A percentile compares a stretch with the other conserved stretches of the same genome.
phyloP scores from a whole-genome alignment of 2,797 vertebrate genomes.

The Pseudochirops corinnae region DNA sequence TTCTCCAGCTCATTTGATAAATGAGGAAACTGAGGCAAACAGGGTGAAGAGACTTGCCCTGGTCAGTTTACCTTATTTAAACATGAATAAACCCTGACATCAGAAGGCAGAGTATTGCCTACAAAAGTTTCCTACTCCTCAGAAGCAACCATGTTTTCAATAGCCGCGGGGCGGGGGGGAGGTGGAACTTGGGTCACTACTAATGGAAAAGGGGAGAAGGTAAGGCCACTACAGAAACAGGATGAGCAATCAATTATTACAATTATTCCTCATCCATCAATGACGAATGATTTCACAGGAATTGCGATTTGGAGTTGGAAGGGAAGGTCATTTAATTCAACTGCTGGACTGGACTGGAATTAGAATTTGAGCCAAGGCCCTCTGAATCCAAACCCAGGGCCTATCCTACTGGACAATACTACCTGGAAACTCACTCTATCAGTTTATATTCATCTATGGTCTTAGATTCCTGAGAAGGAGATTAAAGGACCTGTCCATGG shows the following conservation, averaged over 20 bases:
- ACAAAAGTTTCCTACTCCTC: too few relatives aligned
- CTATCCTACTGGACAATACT: background rate
- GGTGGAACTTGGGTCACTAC: background rate
- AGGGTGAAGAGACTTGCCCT: too few relatives aligned
- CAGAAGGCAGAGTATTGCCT: too few relatives aligned
- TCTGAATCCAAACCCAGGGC: background rate
- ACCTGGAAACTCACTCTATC: background rate
- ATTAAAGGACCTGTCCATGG: background rate
- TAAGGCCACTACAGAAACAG: background rate
- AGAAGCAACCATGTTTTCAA: background rate
- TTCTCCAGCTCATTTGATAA: too few relatives aligned
- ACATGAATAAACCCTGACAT: too few relatives aligned
- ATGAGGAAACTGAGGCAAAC: too few relatives aligned
- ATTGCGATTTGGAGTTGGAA: background rate
- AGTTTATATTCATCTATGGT: background rate
- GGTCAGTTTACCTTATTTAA: too few relatives aligned
- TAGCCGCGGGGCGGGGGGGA: accelerated
- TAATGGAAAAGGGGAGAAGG: background rate
- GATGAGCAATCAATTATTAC: background rate
- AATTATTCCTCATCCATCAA: background rate
- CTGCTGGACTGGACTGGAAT: background rate
- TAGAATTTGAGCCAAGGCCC: too few relatives aligned
- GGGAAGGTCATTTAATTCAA: background rate
- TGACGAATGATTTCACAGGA: background rate
- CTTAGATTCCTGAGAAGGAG: background rate